Evolutionary conservation across 2,888 invertebrate species (phyloP), one percentile per base, ranked within the genome.

Genomic region (Nomada hirtipes): DNA sequence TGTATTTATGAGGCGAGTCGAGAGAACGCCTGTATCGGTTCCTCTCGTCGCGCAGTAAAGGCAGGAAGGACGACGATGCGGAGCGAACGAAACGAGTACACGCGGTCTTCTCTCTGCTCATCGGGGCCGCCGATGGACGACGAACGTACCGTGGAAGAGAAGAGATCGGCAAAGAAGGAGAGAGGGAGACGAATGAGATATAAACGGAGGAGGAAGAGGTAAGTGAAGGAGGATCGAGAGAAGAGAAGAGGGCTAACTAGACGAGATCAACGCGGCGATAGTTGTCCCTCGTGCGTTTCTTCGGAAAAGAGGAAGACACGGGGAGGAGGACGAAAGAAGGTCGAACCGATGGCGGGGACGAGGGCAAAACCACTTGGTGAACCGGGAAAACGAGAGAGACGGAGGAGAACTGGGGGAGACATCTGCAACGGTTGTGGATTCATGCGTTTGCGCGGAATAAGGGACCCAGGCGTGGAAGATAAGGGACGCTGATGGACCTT

Each of bases 261-360:
- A 91, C 91, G 91, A 92, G 92, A 93, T 92, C 91, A 88, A 83
- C 87, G 84, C 75, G 85, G 83, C 92, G 92, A 92, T 93, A 92
- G 88, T 88, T 88, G 88, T 89, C 88, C 88, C 87, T 77, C 77
- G 86, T 83, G 90, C 88, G 89, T 84, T 85, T 85, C 88, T 89
- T 85, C 86, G 53, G 44, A 29, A n/a, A 55, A 55, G 83, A 76
- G 67, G 79, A 82, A 77, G 68, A 72, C 70, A 59, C 70, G 47
- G 60, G 76, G 52, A 59, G 60, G 64, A 61, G 67, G 67, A 79
- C 57, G 77, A 73, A 76, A 59, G 60, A 23, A 61, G 73, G 67
- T 47, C n/a, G 81, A 72, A 79, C 78, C 64, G 67, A 64, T 36
- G 53, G 67, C 52, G 36, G 20, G 20, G 23, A 67, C 42, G 65